Conservation (phyloP, 2,113 vertebrate species). For the Aphyosemion australe region DNA sequence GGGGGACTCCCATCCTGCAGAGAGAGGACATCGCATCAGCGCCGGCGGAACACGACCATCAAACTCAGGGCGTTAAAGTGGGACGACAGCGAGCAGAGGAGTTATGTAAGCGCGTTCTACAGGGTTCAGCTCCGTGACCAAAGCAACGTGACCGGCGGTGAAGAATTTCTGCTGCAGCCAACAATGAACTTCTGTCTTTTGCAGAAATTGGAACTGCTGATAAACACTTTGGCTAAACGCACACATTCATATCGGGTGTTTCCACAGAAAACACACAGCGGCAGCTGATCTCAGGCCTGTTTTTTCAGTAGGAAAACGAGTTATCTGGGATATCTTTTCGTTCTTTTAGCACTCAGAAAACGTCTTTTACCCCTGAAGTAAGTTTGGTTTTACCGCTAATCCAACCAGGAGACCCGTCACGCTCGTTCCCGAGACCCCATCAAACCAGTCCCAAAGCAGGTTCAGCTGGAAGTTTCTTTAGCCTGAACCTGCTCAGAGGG, state of each 20-base stretch:
- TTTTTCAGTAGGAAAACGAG: no score
- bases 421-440: neutral
- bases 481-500: neutral
- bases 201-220: slow-evolving; percentile 17
- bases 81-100: neutral
- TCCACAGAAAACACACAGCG: slow-evolving; percentile 16
- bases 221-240: slow-evolving; percentile 39
- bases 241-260: slow-evolving; percentile 48
- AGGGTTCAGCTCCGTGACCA: neutral
- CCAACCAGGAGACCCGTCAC: neutral
- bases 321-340: no score
- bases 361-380: neutral
- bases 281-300: no score
- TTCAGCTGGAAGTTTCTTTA: neutral
- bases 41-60: neutral
- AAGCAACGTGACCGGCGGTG: neutral
- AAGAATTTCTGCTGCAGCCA: slow-evolving; percentile 8
- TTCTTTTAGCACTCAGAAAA: neutral
- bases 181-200: slow-evolving; percentile 18
- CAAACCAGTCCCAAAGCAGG: neutral
- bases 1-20: slow-evolving; percentile 52
- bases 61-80: neutral
- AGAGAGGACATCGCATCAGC: slow-evolving; percentile 1
- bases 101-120: slow-evolving; percentile 30
- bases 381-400: neutral